A percentile compares a stretch with the other conserved stretches of the same genome.
Conservation (phyloP, 2,797 vertebrate species). For the Hybognathus amarus region DNA sequence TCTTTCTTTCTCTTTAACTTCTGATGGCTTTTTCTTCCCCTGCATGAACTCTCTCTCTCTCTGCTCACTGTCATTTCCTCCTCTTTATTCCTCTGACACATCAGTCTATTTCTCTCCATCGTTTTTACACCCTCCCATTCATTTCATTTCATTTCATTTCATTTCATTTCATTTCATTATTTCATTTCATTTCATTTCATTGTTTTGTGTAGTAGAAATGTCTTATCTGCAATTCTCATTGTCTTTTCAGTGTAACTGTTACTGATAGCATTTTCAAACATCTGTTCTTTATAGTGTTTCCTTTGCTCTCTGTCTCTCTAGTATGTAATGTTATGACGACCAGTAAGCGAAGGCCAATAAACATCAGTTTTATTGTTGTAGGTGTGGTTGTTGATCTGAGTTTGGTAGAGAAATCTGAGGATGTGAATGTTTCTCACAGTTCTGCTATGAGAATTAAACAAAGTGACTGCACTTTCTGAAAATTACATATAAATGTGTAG, state of each 20-base stretch:
- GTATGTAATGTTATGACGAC: not conserved
- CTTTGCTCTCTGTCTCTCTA: not conserved
- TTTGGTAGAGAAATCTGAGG: not conserved
- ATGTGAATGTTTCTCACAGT: not conserved
- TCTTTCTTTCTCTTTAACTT: slow-evolving; percentile 55
- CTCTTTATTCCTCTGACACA: not conserved
- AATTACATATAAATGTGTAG: not conserved
- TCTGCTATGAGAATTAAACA: not conserved
- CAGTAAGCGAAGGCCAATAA: not conserved
- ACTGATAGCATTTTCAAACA: not conserved
- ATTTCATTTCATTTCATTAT: too few species aligned
- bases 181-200: too few species aligned
- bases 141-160: too few species aligned
- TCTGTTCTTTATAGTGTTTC: not conserved
- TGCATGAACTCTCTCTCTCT: slow-evolving; percentile 1
- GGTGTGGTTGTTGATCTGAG: not conserved
- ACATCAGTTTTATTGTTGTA: not conserved
- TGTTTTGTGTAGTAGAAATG: slow-evolving; percentile 31
- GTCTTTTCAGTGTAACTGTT: slow-evolving; percentile 29
- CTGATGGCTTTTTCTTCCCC: slow-evolving; percentile 8
- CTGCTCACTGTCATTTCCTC: not conserved
- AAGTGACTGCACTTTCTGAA: not conserved
- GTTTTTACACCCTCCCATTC: slow-evolving; percentile 39
- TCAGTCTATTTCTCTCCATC: not conserved
- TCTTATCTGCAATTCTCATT: not conserved